Percentiles rank a stretch among this genome's conserved stretches.
These are phyloP conservation scores for Hartigia nigra DNA, from an alignment of 2,888 invertebrate genomes.

Conservation along the genomic window DNA sequence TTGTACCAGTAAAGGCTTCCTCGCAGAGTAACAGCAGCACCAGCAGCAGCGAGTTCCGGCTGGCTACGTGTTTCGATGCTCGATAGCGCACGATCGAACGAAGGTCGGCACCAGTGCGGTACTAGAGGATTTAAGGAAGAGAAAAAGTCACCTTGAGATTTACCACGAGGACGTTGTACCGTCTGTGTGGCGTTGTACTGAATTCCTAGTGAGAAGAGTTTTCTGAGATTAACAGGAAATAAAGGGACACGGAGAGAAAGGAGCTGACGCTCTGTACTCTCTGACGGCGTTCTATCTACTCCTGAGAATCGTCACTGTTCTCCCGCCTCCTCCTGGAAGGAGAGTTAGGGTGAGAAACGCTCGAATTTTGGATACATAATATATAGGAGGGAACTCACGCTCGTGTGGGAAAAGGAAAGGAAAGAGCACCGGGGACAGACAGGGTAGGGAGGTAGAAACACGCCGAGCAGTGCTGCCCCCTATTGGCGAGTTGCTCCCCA, in stretches of 20 bases:
- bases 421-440: slow-evolving; percentile 19
- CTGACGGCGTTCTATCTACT: neutral
- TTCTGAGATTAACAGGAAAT: neutral
- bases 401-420: slow-evolving; percentile 12
- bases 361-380: slow-evolving; percentile 5
- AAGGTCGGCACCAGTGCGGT: neutral
- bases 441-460: slow-evolving; percentile 30
- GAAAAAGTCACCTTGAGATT: neutral
- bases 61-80: neutral
- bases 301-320: neutral
- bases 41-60: neutral
- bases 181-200: neutral
- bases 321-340: neutral
- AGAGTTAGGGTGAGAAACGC: neutral
- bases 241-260: neutral
- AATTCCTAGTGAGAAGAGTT: neutral
- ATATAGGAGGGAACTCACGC: slow-evolving; percentile 3
- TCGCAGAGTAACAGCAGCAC: neutral
- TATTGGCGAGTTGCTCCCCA: slow-evolving; percentile 51
- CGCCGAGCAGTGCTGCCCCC: slow-evolving; percentile 53
- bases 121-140: neutral
- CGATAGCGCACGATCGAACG: neutral
- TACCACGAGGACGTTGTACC: neutral
- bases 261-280: neutral
- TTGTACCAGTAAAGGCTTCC: neutral